phyloP scores from a whole-genome alignment of 2,113 vertebrate species.

The Melanerpes aurifrons region DNA sequence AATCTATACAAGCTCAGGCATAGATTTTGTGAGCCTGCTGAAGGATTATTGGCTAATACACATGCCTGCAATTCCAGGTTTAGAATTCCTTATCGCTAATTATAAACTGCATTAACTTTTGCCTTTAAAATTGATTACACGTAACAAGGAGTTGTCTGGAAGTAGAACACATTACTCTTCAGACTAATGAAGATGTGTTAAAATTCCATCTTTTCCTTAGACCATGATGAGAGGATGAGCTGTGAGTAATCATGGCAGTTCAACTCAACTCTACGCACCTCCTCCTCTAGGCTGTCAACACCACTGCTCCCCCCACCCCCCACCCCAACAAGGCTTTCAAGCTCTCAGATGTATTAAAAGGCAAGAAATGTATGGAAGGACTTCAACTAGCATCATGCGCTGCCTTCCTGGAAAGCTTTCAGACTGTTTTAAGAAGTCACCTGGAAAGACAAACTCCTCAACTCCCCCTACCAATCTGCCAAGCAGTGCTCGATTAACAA shows the following conservation, averaged over 20 bases:
- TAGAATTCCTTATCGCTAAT: slow-evolving; percentile 39
- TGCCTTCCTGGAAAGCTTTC: not conserved
- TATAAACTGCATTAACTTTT: slow-evolving; percentile 63
- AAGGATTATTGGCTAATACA: slow-evolving; percentile 48
- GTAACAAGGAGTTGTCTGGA: slow-evolving; percentile 20
- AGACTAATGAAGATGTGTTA: slow-evolving; percentile 45
- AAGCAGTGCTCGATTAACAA: rapidly evolving
- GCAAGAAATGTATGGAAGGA: not conserved
- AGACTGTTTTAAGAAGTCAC: not conserved
- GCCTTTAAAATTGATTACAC: slow-evolving; percentile 60
- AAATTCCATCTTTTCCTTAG: slow-evolving; percentile 23
- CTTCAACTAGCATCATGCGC: not conserved
- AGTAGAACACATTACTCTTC: slow-evolving; percentile 28
- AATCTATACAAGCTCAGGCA: slow-evolving; percentile 13
- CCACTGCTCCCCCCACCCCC: not conserved
- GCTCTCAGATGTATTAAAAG: not conserved
- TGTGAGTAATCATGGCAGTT: not conserved
- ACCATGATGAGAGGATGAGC: not conserved
- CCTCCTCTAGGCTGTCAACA: not conserved
- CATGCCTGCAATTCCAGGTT: slow-evolving; percentile 38
- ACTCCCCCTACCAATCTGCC: not conserved
- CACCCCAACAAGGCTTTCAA: not conserved
- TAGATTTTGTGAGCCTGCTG: slow-evolving; percentile 10
- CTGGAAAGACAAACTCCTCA: not conserved
- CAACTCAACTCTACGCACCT: not conserved